Evolutionary conservation across 1,140 invertebrate genomes (phyloP), one percentile per base, ranked within the genome.

Genomic region (Sycophila sp.): DNA sequence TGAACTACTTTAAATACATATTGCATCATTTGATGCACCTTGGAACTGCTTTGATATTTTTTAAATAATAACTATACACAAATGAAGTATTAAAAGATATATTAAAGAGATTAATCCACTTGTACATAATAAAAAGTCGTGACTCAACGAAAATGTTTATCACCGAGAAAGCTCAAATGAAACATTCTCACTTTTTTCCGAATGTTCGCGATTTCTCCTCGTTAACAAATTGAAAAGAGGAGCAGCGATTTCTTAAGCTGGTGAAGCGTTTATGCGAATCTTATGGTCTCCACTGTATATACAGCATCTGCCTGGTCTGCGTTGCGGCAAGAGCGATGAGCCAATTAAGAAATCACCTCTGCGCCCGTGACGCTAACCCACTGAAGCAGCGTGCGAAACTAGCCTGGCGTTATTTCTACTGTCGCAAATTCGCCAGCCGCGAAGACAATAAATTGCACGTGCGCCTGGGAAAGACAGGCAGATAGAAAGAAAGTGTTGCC

Each of bases 301-400:
- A 1, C 19, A 13, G 19, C 24, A 13, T 66, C 32, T 15, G 24
- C 17, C 40, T 32, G 38, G 10, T 3, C 22, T n/a, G 59, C 40
- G 26, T 5, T 32, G 17, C 4, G 34, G 13, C n/a, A 22, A 8
- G 24, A 17, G 40, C 11, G 45, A 64, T 17, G 26, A 11, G 22
- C 2, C 19, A 68, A 68, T 59, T 49, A 68, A 58, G 32, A 38
- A 68, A 68, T 68, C 42, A 67, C 53, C 13, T 49, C 24, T 34
- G 30, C 24, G 2, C 47, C 26, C 19, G 40, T n/a, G 28, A 40
- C 5, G 26, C 17, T 68, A 68, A 68, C 65, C 65, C 65, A 68
- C 53, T 59, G 40, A 36, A 59, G 47, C 36, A 26, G 28, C 53
- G 53, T 67, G 40, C 28, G 65, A 67, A 67, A 49, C 26, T 22